Percentiles rank a stretch among this genome's conserved stretches.
phyloP scores from a whole-genome alignment of 2,888 invertebrate species.

The Frankliniella fusca region DNA sequence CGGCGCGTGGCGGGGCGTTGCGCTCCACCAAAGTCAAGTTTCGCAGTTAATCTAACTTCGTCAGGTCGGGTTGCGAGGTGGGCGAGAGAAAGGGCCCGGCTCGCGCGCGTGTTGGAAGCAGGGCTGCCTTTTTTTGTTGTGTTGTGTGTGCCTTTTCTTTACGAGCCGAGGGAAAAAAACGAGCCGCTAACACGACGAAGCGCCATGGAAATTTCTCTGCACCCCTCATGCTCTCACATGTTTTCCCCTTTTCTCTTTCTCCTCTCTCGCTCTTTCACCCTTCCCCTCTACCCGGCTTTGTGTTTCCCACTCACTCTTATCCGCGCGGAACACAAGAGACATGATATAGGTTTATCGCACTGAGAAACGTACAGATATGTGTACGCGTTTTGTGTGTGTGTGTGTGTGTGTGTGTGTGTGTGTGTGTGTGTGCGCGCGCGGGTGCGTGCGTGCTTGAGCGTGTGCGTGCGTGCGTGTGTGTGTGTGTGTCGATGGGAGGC shows the following conservation, averaged over 20 bases:
- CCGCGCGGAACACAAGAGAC: background rate
- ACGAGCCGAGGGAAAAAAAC: background rate
- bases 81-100: background rate
- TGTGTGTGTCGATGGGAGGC: background rate
- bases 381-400: background rate
- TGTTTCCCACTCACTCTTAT: too few relatives aligned
- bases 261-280: too few relatives aligned
- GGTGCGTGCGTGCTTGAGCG: background rate
- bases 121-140: background rate
- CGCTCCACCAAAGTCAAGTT: constrained; percentile 6
- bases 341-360: constrained; percentile 11
- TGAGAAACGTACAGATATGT: background rate
- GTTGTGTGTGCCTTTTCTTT: constrained; percentile 12
- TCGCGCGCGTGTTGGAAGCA: background rate
- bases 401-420: background rate
- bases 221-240: too few relatives aligned
- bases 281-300: too few relatives aligned
- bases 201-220: background rate
- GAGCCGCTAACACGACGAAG: background rate
- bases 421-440: background rate
- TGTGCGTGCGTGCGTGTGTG: background rate
- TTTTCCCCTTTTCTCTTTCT: too few relatives aligned
- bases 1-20: background rate
- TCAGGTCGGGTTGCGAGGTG: background rate
- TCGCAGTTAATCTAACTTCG: constrained; percentile 22